phyloP scores from a whole-genome alignment of 2,888 invertebrate species.

The Pristionchus maxplancki region DNA sequence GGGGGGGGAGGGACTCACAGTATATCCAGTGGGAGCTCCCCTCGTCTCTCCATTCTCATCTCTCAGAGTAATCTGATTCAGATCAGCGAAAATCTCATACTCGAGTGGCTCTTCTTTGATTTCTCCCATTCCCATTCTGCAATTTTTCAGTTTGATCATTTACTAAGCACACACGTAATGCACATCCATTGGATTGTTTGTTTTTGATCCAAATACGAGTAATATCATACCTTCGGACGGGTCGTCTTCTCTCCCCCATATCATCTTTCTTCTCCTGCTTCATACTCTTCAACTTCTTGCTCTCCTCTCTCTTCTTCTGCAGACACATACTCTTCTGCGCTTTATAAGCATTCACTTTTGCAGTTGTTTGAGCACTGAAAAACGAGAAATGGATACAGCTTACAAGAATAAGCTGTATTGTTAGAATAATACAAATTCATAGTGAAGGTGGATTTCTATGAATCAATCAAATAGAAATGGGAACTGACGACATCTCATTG shows the following conservation, averaged over 20 bases:
- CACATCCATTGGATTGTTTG: too few species aligned
- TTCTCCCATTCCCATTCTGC: not conserved
- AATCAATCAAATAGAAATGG: not conserved
- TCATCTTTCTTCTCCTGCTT: not conserved
- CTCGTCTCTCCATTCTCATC: conserved; percentile 23
- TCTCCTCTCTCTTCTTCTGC: conserved; percentile 16
- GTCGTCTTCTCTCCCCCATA: not conserved
- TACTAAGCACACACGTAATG: not conserved
- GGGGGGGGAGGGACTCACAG: not conserved
- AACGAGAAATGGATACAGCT: too few species aligned
- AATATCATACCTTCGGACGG: not conserved
- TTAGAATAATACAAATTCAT: too few species aligned
- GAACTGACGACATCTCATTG: not conserved
- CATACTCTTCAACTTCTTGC: conserved; percentile 12
- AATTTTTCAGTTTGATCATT: not conserved
- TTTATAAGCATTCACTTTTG: not conserved
- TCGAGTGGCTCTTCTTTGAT: conserved; percentile 21
- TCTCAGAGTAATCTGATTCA: conserved; percentile 1
- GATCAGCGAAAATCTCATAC: not conserved
- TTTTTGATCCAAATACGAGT: too few species aligned
- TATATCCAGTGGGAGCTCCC: not conserved
- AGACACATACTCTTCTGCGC: not conserved
- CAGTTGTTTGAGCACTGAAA: not conserved
- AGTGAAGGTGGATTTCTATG: too few species aligned
- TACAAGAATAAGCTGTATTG: too few species aligned